Conservation (phyloP, 2,888 invertebrate species). For the Thelaira solivaga region DNA sequence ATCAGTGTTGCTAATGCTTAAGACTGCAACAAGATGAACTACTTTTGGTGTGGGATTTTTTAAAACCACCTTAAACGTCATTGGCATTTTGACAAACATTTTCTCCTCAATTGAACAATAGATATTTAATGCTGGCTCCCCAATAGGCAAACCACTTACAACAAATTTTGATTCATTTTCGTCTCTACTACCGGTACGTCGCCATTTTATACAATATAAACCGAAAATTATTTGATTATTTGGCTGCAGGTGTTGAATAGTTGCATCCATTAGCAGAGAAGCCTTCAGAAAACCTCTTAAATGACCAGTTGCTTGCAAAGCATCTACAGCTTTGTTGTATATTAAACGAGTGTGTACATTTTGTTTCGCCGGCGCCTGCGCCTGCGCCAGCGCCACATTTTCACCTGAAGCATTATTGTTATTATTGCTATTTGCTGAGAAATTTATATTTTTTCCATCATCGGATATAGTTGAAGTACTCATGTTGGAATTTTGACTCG, state of each 20-base stretch:
- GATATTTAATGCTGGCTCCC: constrained; percentile 75
- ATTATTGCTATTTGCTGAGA: constrained; percentile 57
- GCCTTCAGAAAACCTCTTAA: constrained; percentile 75
- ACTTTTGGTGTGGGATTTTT: constrained; percentile 76
- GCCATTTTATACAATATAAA: constrained; percentile 76
- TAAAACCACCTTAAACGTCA: constrained; percentile 75
- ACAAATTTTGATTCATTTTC: constrained; percentile 77
- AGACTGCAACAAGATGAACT: constrained; percentile 74
- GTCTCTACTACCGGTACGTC: constrained; percentile 71
- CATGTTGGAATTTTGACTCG: constrained; percentile 70
- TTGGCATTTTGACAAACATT: constrained; percentile 77
- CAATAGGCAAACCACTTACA: constrained; percentile 73
- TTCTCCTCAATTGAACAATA: constrained; percentile 77
- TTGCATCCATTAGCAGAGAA: constrained; percentile 65
- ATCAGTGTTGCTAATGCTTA: constrained; percentile 79
- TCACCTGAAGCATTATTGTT: constrained; percentile 53
- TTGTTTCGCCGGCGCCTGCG: constrained; percentile 56
- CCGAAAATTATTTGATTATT: constrained; percentile 70
- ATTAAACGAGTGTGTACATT: constrained; percentile 67
- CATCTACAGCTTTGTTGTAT: constrained; percentile 74
- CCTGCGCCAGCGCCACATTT: constrained; percentile 50
- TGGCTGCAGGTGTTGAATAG: neutral
- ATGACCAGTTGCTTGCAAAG: constrained; percentile 75
- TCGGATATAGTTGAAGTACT: constrained; percentile 70
- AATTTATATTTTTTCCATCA: constrained; percentile 70